Percentiles rank a stretch among this genome's conserved stretches.
Evolutionary conservation across 2,113 vertebrate genomes (phyloP).

Genomic region (Aspiorhynchus laticeps): DNA sequence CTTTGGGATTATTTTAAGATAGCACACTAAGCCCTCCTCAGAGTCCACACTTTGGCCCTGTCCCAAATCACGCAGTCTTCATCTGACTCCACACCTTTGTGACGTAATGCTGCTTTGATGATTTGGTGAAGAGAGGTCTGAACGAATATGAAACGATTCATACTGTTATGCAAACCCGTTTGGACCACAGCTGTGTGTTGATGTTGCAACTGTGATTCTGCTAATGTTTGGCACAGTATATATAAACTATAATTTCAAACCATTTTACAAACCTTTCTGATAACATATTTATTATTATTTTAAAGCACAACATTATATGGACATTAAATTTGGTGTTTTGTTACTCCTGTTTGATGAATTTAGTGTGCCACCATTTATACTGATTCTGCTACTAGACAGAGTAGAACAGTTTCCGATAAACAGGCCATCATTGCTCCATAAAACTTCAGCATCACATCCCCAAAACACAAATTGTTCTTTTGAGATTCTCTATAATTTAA

Average conservation of each 20-base stretch:
- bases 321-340: no score
- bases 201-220: neutral
- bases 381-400: neutral
- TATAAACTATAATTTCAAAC: neutral
- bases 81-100: neutral
- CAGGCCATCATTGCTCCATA: conserved; percentile 71
- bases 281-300: neutral
- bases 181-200: neutral
- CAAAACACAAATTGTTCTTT: conserved; percentile 74
- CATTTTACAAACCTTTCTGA: neutral
- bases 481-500: conserved; percentile 78
- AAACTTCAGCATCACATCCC: conserved; percentile 67
- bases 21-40: no score
- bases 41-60: no score
- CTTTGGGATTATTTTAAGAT: neutral
- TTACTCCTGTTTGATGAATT: neutral
- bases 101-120: neutral
- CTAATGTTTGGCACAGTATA: neutral
- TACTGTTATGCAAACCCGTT: neutral
- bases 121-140: neutral
- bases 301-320: neutral
- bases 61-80: neutral
- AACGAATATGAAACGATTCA: neutral
- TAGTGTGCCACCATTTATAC: neutral
- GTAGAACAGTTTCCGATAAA: conserved; percentile 62